phyloP scores from a whole-genome alignment of 2,797 vertebrate genomes.

The Leuciscus waleckii region DNA sequence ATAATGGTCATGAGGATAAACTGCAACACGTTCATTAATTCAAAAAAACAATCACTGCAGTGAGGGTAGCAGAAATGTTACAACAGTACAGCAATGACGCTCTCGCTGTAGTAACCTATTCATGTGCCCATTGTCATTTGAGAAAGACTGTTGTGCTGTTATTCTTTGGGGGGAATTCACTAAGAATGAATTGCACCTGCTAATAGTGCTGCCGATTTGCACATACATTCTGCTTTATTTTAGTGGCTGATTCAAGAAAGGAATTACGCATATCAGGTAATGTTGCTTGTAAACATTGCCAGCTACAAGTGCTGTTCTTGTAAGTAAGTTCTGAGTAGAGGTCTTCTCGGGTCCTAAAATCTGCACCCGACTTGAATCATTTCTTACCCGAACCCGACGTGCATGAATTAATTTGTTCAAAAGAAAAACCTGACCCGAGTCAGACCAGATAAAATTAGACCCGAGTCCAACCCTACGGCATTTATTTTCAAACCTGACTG shows the following conservation, averaged over 20 bases:
- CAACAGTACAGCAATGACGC: slow-evolving; percentile 11
- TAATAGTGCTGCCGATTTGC: slow-evolving; percentile 11
- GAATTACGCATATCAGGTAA: slow-evolving; percentile 11
- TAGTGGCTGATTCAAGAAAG: background rate
- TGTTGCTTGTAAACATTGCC: background rate
- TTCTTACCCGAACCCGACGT: too few relatives aligned
- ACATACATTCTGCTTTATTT: background rate
- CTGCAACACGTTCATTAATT: background rate
- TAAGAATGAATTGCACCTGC: background rate
- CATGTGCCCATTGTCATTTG: slow-evolving; percentile 15
- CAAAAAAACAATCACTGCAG: slow-evolving; percentile 1
- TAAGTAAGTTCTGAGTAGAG: background rate
- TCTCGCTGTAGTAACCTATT: slow-evolving; percentile 37
- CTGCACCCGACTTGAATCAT: too few relatives aligned
- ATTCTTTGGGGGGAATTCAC: slow-evolving; percentile 23
- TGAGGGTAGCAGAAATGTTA: slow-evolving; percentile 9
- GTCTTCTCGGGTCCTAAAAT: background rate
- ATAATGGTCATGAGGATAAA: slow-evolving; percentile 70
- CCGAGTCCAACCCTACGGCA: too few relatives aligned
- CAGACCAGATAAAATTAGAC: too few relatives aligned
- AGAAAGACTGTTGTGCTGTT: slow-evolving; percentile 47
- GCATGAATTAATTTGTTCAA: too few relatives aligned
- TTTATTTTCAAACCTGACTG: too few relatives aligned
- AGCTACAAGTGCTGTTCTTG: background rate
- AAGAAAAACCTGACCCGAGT: too few relatives aligned